Evolutionary conservation across 2,888 invertebrate species (phyloP).

Genomic region (Drosophila peninsularis): DNA sequence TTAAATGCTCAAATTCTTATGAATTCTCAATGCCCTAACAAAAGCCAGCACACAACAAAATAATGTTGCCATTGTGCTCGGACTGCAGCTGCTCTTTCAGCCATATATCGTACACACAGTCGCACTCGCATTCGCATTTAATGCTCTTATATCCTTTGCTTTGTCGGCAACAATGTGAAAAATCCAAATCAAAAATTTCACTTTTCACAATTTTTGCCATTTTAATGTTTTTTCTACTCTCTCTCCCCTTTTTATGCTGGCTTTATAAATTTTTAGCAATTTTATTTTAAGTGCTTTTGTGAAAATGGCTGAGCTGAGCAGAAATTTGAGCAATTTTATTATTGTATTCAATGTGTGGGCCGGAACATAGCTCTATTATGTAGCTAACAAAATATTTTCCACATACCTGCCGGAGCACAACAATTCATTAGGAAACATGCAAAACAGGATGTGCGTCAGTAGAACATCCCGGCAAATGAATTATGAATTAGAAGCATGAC

Average conservation of each 20-base stretch:
- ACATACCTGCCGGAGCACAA: slow-evolving; percentile 9
- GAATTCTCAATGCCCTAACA: slow-evolving; percentile 50
- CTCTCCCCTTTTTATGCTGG: slow-evolving; percentile 8
- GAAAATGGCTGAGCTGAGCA: slow-evolving; percentile 35
- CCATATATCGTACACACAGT: slow-evolving; percentile 2
- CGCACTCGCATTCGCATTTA: slow-evolving; percentile 7
- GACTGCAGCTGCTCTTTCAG: slow-evolving; percentile 25
- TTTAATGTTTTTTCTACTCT: slow-evolving; percentile 1
- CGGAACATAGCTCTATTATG: slow-evolving; percentile 2
- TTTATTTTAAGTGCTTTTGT: slow-evolving; percentile 33
- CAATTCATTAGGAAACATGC: slow-evolving; percentile 36
- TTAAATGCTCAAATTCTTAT: slow-evolving; percentile 69
- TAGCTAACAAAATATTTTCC: slow-evolving; percentile 14
- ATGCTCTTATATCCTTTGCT: slow-evolving; percentile 30
- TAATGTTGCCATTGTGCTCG: slow-evolving; percentile 44
- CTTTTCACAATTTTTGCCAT: slow-evolving; percentile 10
- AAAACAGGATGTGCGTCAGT: slow-evolving; percentile 34
- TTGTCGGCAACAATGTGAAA: slow-evolving; percentile 54
- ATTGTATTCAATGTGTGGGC: not conserved
- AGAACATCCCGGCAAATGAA: slow-evolving; percentile 42
- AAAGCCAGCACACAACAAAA: slow-evolving; percentile 32
- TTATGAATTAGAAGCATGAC: slow-evolving; percentile 18
- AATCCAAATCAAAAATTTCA: slow-evolving; percentile 41
- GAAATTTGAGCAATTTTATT: slow-evolving; percentile 8
- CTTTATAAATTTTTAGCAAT: slow-evolving; percentile 22